Evolutionary conservation across 2,113 vertebrate genomes (phyloP).

Genomic region (Collichthys lucidus): DNA sequence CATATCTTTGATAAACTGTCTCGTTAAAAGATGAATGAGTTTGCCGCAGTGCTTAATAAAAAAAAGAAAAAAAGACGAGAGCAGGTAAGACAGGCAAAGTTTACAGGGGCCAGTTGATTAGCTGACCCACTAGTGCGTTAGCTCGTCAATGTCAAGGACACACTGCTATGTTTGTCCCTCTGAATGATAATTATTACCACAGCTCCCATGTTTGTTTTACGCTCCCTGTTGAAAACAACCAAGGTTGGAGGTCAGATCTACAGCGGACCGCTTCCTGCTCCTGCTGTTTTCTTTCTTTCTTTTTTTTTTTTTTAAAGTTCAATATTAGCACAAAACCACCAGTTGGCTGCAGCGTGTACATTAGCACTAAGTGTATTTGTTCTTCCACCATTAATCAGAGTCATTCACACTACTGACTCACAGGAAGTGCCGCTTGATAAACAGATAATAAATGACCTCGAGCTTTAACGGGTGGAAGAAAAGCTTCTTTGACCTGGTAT

Average conservation of each 20-base stretch:
- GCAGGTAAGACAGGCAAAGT: slow-evolving; percentile 62
- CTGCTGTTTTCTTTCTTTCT: slow-evolving; percentile 18
- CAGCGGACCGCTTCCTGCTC: slow-evolving; percentile 50
- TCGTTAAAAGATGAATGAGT: slow-evolving; percentile 77
- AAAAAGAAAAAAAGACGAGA: slow-evolving; percentile 59
- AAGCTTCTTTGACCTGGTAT: slow-evolving; percentile 7
- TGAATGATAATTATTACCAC: slow-evolving; percentile 49
- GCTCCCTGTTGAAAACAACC: slow-evolving; percentile 23
- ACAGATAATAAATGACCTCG: slow-evolving; percentile 67
- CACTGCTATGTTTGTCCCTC: slow-evolving; percentile 50
- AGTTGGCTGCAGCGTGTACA: slow-evolving; percentile 59
- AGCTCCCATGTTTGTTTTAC: slow-evolving; percentile 42
- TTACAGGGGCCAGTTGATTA: slow-evolving; percentile 74
- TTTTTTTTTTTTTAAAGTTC: slow-evolving; percentile 50
- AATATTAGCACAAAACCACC: slow-evolving; percentile 76
- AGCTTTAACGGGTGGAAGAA: slow-evolving; percentile 56
- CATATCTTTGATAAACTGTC: slow-evolving; percentile 73
- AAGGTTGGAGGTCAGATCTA: slow-evolving; percentile 42
- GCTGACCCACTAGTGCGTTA: slow-evolving; percentile 56
- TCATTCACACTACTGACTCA: slow-evolving; percentile 62
- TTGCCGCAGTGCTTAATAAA: slow-evolving; percentile 66
- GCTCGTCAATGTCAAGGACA: slow-evolving; percentile 70
- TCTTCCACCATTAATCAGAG: slow-evolving; percentile 81
- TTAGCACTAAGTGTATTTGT: slow-evolving; percentile 80
- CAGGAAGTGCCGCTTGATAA: slow-evolving; percentile 72